Evolutionary conservation across 2,113 vertebrate genomes (phyloP), one percentile per base, ranked within the genome.

Genomic region (Toxostoma redivivum): DNA sequence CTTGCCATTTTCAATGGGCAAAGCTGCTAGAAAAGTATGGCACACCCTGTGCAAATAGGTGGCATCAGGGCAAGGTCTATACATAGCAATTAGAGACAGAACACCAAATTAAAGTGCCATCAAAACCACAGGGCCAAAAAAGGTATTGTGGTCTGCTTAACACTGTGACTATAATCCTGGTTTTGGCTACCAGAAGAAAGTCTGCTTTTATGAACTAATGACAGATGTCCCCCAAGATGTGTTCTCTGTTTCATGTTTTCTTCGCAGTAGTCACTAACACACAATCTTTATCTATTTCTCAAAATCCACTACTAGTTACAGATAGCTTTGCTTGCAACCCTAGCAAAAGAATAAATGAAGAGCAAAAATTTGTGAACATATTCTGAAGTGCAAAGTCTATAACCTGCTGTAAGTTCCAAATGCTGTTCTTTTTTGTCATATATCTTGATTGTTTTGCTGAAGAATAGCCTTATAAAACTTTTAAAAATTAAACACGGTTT

Each of bases 381-480:
- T 40, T 73, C 69, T 91, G 38, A 90, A 91, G 5, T 92, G 15
- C 12, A 27, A 40, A 78, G 37, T 81, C 24, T 54, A 30, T 50
- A 0, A n/a, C 81, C 73, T 92, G 27, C 15, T 54, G 4, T n/a
- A n/a, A 77, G 78, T 92, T 91, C 27, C 51, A 81, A 74, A 74
- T 33, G 5, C 22, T 64, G 4, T 8, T 45, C 7, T 71, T 38
- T n/a, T 42, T 70, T 57, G 53, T 28, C 8, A 10, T 47, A 54
- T 69, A 10, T 66, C 11, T 96, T 24, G 4, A 48, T 74, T 92
- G 44, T 81, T 94, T 92, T 64, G 35, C 48, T 73, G 71, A 72
- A 85, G 28, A 87, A 88, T 12, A 85, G 11, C 21, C 47, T 85
- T 77, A 72, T n/a, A 62, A 85, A 90, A 81, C 38, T 62, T 93